Base-by-base conservation (phyloP, 2,113 vertebrate species). In the Xiphophorus hellerii region DNA sequence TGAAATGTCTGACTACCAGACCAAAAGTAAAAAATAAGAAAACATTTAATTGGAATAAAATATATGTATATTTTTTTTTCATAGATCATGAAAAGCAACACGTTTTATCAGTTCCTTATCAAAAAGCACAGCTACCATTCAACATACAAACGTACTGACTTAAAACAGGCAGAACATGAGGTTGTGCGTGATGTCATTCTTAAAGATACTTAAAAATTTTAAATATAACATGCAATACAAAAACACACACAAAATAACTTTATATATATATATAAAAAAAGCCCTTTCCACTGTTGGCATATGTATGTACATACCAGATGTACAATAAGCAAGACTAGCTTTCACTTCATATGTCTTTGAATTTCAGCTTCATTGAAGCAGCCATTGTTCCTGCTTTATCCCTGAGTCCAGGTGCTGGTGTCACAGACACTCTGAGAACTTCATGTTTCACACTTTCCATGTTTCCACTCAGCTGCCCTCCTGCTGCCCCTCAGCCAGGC, bases 401-500 rank as follows among this genome's bases (percentile, higher is more conserved):
- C 30, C 65, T 54, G 66, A 63, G 60, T 25, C 77, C 14, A 44
- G 39, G 35, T 25, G 27, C 28, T 65, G 39, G 9, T 31, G 28
- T 75, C n/a, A 62, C 76, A 69, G 28, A 28, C 69, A 61, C 62
- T 72, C 31, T 27, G 69, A 73, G 44, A 66, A 28, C 37, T 67
- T 88, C 71, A 80, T 27, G 25, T 66, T 58, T 65, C 71, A n/a
- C 3, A 79, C 33, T 62, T 69, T 30, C 78, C 73, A 42, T 42
- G 39, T 42, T 20, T 69, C 75, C 39, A 30, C 67, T 73, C 31
- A 31, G 61, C 31, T 10, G 22, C 29, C 72, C 65, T 84, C 73
- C 42, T 87, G 79, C 29, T 84, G 66, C 68, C 69, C 81, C n/a
- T 66, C 83, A 61, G 79, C 86, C 58, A 76, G 44, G 1, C 1